Conservation (phyloP, 2,113 vertebrate genomes). For the Saccopteryx bilineata region DNA sequence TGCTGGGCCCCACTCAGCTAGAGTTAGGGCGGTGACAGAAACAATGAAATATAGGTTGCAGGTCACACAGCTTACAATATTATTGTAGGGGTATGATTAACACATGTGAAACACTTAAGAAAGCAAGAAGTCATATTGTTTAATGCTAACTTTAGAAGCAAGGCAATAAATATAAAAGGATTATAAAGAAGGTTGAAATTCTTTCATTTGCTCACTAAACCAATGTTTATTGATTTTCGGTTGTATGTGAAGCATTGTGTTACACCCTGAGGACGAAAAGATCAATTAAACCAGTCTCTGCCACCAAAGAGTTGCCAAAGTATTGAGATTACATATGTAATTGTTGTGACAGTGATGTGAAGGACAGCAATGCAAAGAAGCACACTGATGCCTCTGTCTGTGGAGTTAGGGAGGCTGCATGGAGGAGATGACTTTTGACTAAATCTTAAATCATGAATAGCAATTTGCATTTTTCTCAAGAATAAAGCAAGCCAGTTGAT, state of each 20-base stretch:
- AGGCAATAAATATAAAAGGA: background rate
- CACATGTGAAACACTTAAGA: background rate
- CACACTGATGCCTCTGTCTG: background rate
- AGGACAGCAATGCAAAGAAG: background rate
- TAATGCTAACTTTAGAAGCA: background rate
- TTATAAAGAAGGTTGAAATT: conserved; percentile 54
- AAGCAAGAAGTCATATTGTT: background rate
- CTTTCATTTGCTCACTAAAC: conserved; percentile 6
- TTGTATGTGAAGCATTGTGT: conserved; percentile 15
- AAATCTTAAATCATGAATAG: conserved; percentile 29
- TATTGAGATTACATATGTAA: background rate
- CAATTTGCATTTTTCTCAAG: background rate
- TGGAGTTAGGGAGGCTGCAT: background rate
- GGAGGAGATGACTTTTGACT: background rate
- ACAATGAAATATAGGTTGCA: background rate
- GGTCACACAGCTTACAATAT: background rate
- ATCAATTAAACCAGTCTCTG: background rate
- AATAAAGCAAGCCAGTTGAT: background rate
- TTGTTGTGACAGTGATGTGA: background rate
- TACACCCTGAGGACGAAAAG: background rate
- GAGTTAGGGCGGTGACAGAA: background rate
- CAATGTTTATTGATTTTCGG: conserved; percentile 64
- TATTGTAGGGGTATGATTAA: background rate
- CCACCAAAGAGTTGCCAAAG: background rate
- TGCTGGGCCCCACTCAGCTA: background rate